These are phyloP conservation scores for Calyptomena viridis DNA, from an alignment of 2,113 vertebrate genomes.

Conservation along the genomic window DNA sequence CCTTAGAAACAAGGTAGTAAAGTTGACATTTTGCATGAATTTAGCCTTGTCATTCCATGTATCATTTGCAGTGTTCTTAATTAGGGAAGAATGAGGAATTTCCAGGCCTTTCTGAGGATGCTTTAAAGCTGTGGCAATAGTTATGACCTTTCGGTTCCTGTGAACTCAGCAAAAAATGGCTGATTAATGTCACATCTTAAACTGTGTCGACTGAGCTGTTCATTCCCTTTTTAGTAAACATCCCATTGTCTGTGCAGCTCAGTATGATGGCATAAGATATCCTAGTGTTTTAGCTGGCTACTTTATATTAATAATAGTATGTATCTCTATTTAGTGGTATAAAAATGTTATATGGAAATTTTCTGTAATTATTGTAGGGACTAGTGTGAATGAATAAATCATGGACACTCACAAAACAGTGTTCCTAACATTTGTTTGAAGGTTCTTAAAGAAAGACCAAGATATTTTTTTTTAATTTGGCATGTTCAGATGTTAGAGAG, in stretches of 20 bases:
- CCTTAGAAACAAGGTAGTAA: not conserved
- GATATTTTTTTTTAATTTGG: not conserved
- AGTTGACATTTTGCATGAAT: not conserved
- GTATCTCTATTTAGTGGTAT: not conserved
- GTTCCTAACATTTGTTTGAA: not conserved
- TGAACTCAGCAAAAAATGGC: constrained; percentile 49
- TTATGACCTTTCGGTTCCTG: constrained; percentile 57
- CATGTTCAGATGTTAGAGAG: not conserved
- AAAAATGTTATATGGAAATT: not conserved
- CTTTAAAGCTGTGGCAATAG: not conserved
- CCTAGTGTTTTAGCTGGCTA: not conserved
- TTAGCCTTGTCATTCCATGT: not conserved
- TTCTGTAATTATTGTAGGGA: not conserved
- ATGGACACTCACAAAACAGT: not conserved
- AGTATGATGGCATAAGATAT: constrained; percentile 1
- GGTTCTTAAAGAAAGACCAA: not conserved
- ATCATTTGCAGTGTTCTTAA: constrained; percentile 37
- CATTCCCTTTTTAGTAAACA: constrained; percentile 24
- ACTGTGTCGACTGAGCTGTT: constrained; percentile 9
- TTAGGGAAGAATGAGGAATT: constrained; percentile 46
- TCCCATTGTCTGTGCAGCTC: not conserved
- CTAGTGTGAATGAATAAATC: not conserved
- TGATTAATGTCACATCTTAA: constrained; percentile 46
- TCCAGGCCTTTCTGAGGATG: not conserved
- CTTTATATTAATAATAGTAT: not conserved